Evolutionary conservation across 1,140 invertebrate species (phyloP), one percentile per base, ranked within the genome.

Genomic region (Leptonema lineaticorne): DNA sequence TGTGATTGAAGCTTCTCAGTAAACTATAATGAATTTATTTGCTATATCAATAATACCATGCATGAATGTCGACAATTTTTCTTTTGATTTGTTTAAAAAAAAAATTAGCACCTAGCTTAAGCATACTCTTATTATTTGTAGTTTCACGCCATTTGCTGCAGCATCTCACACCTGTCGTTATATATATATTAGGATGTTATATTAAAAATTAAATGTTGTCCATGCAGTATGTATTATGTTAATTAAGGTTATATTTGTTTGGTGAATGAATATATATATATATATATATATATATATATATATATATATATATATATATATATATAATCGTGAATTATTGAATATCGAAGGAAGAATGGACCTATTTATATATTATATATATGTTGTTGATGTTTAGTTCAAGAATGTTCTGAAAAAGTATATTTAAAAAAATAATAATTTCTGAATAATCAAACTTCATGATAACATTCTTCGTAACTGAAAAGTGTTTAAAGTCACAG

Each of bases 1-100:
- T 73, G 68, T 70, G 71, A 73, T 73, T 37, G 56, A 53, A 62
- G 64, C 68, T 63, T 45, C 8, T 62, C 69, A 72, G 66, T 63
- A 46, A 68, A 62, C 60, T 65, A 68, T 59, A 46, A 18, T n/a
- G 20, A 33, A 45, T 73, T 68, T 22, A 9, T 56, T 63, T 30
- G 57, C 45, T 20, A 26, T n/a, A 67, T 69, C 64, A 63, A 63
- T 67, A 62, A 30, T 66, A 28, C 24, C 41, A 33, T 69, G 68
- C 71, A 70, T 73, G 71, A 60, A 65, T 60, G 57, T 65, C 63
- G 48, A 50, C 59, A 18, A 64, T 58, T 72, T 67, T 59, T 20
- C 30, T 64, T 56, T 69, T 71, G 18, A 37, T 62, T 45, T 41
- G 27, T 62, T 62, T 22, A n/a, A n/a, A n/a, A n/a, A n/a, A n/a